Conservation (phyloP, 2,888 invertebrate species). For the Andrena haemorrhoa region DNA sequence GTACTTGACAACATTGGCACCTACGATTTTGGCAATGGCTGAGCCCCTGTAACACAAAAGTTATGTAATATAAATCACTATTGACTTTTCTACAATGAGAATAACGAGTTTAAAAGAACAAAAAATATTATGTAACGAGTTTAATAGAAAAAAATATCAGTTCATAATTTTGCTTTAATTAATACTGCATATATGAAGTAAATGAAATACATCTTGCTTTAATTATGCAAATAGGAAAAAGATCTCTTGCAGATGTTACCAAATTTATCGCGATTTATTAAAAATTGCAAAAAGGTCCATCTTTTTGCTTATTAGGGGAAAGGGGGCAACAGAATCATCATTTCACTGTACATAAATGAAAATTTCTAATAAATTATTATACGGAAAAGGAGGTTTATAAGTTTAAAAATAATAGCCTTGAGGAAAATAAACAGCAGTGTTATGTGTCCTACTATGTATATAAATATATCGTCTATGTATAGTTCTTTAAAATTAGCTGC, state of each 20-base stretch:
- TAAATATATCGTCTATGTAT: neutral
- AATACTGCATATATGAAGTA: too few relatives aligned
- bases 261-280: neutral
- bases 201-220: too few relatives aligned
- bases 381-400: too few relatives aligned
- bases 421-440: neutral
- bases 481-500: neutral
- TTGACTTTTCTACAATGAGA: neutral
- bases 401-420: neutral
- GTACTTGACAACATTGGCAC: constrained; percentile 91
- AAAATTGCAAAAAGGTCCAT: too few relatives aligned
- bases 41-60: constrained; percentile 91
- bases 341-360: too few relatives aligned
- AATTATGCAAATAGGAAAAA: too few relatives aligned
- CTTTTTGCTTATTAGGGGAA: too few relatives aligned
- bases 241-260: neutral
- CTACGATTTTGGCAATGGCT: constrained; percentile 99
- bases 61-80: constrained; percentile 19
- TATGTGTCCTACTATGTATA: neutral
- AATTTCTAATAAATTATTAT: too few relatives aligned
- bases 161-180: neutral
- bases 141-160: neutral
- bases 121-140: neutral
- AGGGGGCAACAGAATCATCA: too few relatives aligned
- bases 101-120: neutral